Evolutionary conservation across 2,888 invertebrate species (phyloP), one percentile per base, ranked within the genome.

Genomic region (Zootermopsis nevadensis): DNA sequence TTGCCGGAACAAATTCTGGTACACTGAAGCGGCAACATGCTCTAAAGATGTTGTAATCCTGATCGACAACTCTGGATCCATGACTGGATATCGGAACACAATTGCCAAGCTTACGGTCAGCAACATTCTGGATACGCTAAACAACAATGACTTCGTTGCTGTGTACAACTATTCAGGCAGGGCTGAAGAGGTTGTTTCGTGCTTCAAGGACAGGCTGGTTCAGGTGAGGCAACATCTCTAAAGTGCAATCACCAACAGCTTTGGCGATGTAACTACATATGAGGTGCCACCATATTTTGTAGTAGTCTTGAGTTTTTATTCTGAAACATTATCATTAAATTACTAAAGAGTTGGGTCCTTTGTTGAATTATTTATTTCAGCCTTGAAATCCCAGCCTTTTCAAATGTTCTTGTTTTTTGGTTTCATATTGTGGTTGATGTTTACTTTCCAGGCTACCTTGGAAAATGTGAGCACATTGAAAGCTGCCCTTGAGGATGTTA

Each of bases 101-200:
- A 94, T 95, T 74, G 98, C 97, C 24, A 93, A 95, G 87, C 94
- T 95, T 87, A 99, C 99, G 0, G 94, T 99, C 33, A 92, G 94
- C 84, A 95, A 96, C 67, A 94, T 99, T 84, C 90, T 99, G 87
- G 97, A 98, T 85, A 99, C 99, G 0, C 93, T 99, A 79, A 98
- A 98, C 12, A 99, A 99, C 88, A 99, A 99, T 89, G 99, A 99
- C 89, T 99, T 96, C 89, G 96, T 99, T 83, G 99, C 98, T 87
- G 95, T 99, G 42, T 94, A 97, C 87, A 94, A 94, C 88, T 96
- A 97, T 86, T 93, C 94, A 69, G 91, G 92, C 35, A 88, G 90
- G 0, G 93, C 95, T 0, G 89, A 92, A 12, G 94, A 95, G 87
- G 93, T 97, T 8, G 95, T 98, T 38, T 92, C 93, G 0, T 99